A percentile compares a stretch with the other conserved stretches of the same genome.
phyloP scores from a whole-genome alignment of 2,113 vertebrate species.

The Hemibagrus wyckioides region DNA sequence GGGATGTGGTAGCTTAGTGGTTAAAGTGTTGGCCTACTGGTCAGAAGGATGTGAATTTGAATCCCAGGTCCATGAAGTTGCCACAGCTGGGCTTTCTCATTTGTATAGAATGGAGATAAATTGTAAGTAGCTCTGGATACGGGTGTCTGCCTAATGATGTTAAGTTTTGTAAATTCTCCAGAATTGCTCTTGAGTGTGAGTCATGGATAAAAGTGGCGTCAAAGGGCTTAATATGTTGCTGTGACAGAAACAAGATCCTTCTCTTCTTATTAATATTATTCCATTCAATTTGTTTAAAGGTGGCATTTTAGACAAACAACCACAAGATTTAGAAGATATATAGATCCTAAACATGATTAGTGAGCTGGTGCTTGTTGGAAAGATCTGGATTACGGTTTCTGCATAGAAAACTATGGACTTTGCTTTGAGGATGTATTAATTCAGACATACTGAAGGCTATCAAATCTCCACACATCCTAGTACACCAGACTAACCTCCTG shows the following conservation, averaged over 20 bases:
- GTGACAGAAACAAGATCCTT: background rate
- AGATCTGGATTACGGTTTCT: background rate
- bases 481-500: background rate
- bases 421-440: no score
- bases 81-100: no score
- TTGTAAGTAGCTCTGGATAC: no score
- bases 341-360: background rate
- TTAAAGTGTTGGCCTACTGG: no score
- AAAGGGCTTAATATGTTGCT: background rate
- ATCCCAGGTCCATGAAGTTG: no score
- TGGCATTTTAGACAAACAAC: background rate
- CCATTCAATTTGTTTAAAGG: background rate
- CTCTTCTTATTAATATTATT: background rate
- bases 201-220: background rate
- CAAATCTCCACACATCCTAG: background rate
- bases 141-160: no score
- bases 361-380: background rate
- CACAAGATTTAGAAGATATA: background rate
- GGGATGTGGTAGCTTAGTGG: no score
- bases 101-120: no score
- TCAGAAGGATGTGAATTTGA: no score
- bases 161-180: background rate
- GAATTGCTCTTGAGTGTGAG: background rate
- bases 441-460: background rate
- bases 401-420: background rate